Percentiles rank a stretch among this genome's conserved stretches.
These are phyloP conservation scores for Oplegnathus fasciatus DNA, from an alignment of 2,113 vertebrate species.

Conservation along the genomic window DNA sequence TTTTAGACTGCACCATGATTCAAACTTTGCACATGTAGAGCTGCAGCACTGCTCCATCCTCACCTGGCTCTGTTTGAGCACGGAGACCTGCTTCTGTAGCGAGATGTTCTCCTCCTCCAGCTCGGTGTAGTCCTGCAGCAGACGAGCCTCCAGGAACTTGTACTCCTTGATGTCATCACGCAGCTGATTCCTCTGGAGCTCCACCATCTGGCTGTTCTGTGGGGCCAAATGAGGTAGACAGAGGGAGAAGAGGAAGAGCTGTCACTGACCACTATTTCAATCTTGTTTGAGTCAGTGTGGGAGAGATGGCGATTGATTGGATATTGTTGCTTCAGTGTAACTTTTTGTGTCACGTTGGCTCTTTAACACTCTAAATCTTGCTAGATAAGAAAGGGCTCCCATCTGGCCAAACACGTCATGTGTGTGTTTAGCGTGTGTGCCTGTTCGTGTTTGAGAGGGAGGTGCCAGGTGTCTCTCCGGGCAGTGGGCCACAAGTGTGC, in stretches of 20 bases:
- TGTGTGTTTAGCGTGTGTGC: conserved; percentile 27
- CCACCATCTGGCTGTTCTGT: conserved; percentile 93
- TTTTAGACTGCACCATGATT: background rate
- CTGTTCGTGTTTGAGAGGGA: conserved; percentile 26
- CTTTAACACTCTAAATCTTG: conserved; percentile 48
- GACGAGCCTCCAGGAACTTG: conserved; percentile 94
- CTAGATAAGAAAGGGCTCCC: conserved; percentile 44
- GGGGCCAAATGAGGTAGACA: background rate
- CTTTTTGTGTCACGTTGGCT: conserved; percentile 32
- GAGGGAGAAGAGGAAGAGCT: conserved; percentile 24
- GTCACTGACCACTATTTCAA: conserved; percentile 39
- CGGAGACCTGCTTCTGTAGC: conserved; percentile 98
- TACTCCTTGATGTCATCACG: conserved; percentile 98
- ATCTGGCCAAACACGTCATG: conserved; percentile 42
- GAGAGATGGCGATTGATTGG: conserved; percentile 36
- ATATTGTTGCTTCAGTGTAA: conserved; percentile 45
- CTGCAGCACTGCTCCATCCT: conserved; percentile 46
- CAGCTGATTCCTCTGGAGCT: conserved; percentile 92
- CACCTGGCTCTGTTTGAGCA: conserved; percentile 96
- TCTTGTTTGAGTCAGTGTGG: conserved; percentile 19
- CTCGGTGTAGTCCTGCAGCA: conserved; percentile 97
- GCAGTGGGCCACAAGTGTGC: conserved; percentile 63
- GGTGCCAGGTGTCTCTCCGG: conserved; percentile 70
- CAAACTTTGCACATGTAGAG: background rate
- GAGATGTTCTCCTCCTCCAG: conserved; percentile 99